A percentile compares a stretch with the other conserved stretches of the same genome.
These are phyloP conservation scores for Salmo trutta DNA, from an alignment of 2,797 vertebrate genomes.

Conservation along the genomic window DNA sequence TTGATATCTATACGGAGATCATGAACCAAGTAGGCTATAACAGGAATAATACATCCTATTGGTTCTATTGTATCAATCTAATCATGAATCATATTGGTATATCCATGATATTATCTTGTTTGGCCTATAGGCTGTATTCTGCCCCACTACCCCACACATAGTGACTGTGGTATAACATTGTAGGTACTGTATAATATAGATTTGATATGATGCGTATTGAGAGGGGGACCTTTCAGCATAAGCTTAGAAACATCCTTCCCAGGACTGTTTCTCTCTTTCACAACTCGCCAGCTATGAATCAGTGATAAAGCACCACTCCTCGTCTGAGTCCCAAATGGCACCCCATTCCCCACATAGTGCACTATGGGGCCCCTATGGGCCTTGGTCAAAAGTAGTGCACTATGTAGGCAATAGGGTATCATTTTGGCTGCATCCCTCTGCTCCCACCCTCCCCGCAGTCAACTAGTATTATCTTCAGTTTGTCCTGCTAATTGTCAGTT, in stretches of 20 bases:
- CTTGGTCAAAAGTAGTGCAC: too few relatives aligned
- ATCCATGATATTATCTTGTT: background rate
- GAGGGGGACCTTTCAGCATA: background rate
- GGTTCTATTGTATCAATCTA: background rate
- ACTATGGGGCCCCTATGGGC: background rate
- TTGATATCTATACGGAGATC: background rate
- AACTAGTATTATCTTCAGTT: background rate
- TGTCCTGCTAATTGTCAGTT: background rate
- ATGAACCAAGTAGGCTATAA: too few relatives aligned
- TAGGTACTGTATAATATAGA: background rate
- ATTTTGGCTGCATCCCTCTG: background rate
- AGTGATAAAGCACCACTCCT: background rate
- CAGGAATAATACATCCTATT: too few relatives aligned
- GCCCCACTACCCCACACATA: background rate
- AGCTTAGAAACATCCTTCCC: background rate
- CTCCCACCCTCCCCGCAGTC: background rate
- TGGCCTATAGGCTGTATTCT: background rate
- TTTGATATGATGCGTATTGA: background rate
- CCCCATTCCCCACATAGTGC: background rate
- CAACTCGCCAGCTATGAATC: background rate
- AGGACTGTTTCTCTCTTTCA: background rate
- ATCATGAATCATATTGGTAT: background rate
- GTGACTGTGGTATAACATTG: background rate
- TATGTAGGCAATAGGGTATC: background rate
- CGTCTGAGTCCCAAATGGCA: background rate